These are phyloP conservation scores for Aphaenogaster rudis DNA, from an alignment of 1,140 invertebrate genomes.

Conservation along the genomic window DNA sequence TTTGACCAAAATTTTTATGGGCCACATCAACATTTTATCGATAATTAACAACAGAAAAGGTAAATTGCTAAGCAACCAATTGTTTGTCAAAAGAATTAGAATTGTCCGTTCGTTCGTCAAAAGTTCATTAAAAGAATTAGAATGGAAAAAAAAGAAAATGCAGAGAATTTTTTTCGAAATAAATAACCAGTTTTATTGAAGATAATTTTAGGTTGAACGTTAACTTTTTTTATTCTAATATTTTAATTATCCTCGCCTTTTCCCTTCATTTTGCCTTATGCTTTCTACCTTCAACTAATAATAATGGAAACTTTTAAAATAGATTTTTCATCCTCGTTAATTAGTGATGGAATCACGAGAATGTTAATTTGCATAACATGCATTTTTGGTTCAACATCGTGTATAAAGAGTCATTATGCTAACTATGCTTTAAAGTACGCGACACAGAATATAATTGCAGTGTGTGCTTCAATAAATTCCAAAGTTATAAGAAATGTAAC, in stretches of 20 bases:
- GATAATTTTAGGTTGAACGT: background rate
- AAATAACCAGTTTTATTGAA: background rate
- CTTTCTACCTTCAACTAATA: background rate
- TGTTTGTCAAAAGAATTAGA: background rate
- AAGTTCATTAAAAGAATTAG: background rate
- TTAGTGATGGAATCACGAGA: background rate
- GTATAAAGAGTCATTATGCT: background rate
- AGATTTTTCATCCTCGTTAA: background rate
- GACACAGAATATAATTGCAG: background rate
- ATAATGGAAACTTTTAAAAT: background rate
- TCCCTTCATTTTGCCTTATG: background rate
- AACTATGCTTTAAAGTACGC: background rate
- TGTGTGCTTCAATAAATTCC: background rate
- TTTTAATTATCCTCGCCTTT: background rate
- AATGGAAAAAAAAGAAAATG: background rate
- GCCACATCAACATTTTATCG: background rate
- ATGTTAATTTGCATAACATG: conserved; percentile 11
- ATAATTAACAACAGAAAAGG: background rate
- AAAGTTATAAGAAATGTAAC: background rate
- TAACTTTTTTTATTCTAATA: background rate
- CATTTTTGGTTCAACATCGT: background rate
- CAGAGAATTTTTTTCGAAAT: background rate
- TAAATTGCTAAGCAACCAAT: background rate
- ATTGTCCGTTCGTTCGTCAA: too few species aligned
- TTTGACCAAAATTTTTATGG: background rate